phyloP scores from a whole-genome alignment of 2,113 vertebrate species.

The Zosterops hypoxanthus region DNA sequence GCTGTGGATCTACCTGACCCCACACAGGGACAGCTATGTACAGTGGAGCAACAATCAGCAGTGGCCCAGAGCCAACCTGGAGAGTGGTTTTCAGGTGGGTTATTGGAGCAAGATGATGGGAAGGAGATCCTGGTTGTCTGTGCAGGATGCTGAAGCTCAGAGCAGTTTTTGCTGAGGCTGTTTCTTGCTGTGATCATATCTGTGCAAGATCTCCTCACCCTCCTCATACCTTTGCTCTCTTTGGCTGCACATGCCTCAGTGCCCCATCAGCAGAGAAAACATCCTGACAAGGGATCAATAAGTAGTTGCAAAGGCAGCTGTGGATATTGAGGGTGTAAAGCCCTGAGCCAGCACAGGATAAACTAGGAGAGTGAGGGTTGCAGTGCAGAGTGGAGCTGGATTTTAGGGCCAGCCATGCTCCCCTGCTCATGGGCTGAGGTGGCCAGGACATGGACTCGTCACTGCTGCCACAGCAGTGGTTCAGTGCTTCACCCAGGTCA shows the following conservation, averaged over 20 bases:
- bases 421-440: not conserved
- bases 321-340: conserved; percentile 1
- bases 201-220: not conserved
- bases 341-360: conserved; percentile 20
- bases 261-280: conserved; percentile 69
- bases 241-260: conserved; percentile 23
- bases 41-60: fast-evolving
- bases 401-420: not conserved
- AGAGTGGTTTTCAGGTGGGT: not conserved
- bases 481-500: not conserved
- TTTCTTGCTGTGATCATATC: not conserved
- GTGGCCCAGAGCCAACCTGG: not conserved
- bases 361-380: not conserved
- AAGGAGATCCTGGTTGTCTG: not conserved
- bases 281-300: conserved; percentile 71
- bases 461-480: not conserved
- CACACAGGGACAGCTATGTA: fast-evolving
- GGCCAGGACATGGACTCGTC: not conserved
- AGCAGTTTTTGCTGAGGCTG: not conserved
- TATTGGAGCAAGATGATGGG: not conserved
- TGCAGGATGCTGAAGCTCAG: not conserved
- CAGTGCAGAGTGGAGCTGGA: not conserved
- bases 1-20: not conserved
- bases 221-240: not conserved
- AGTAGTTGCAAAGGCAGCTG: conserved; percentile 67